Base-by-base conservation (phyloP, 2,888 invertebrate genomes). In the Chironomus tentans region DNA sequence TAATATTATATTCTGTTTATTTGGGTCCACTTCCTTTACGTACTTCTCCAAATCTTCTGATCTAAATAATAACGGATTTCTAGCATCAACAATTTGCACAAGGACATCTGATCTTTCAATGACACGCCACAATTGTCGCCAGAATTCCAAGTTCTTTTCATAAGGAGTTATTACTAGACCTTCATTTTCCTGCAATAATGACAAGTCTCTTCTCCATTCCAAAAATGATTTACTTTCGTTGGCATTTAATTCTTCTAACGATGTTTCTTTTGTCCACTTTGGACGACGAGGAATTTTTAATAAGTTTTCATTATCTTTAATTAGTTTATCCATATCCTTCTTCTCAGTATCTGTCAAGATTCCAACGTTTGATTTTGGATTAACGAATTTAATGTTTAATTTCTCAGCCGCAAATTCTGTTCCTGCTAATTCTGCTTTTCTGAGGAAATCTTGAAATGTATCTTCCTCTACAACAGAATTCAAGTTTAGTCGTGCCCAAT, bases 61-160 rank as follows among this genome's bases (percentile, higher is more conserved):
- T 75, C 95, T 90, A 81, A 96, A 98, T 6, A 99, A 85, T 69
- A 98, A 84, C 0, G 99, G 99, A 86, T 98, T 97, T 78, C 99
- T 87, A 0, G 96, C 97, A 87, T 99, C 99, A 13, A 98, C 92
- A 78, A 99, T 94, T 83, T 99, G 94, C 13, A 96, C 89, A 15
- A 98, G 87, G 0, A 98, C 89, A 85, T 98, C 95, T 81, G 97
- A 95, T 79, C 94, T 89, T 83, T 99, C 99, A n/a, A 99, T 89
- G 0, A 99, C 98, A 79, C 98, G 88, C 99, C 99, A 99, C 47
- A 99, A 83, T 82, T 99, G 99, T 70, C 97, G 88, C 99, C 99
- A 99, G 80, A 99, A 94, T 82, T 99, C 97, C 21, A 98, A 83
- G 84, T 99, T 99, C 81, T 95, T 93, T 81, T 99, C 99, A 84